Base-by-base conservation (phyloP, 2,797 vertebrate genomes). In the Enteromius radiatus region DNA sequence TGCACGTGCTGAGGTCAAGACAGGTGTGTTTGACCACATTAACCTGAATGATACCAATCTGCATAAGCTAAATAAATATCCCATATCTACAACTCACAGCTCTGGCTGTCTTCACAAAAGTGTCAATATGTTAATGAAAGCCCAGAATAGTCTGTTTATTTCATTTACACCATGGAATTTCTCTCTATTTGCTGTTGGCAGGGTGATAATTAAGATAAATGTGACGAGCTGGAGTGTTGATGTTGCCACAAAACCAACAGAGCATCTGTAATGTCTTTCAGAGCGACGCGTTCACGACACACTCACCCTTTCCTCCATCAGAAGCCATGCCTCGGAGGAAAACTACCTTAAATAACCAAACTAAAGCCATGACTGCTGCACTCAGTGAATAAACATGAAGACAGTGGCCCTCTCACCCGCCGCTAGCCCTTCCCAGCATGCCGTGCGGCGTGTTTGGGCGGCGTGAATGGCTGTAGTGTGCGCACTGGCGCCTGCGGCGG, bases 331-430 rank as follows among this genome's bases (percentile, higher is more conserved):
- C 83, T 85, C 85, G 52, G 7, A 61, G 79, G 88, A 87, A 89
- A 76, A 84, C 41, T 43, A 86, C 86, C 90, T 80, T 87, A 91
- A 88, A 87, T 88, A 82, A 84, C 83, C 88, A 87, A 87, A 91
- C 85, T 15, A 36, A 33, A 64, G 5, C 69, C 54, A 23, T 33
- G 56, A 64, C 54, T 71, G 28, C 41, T 47, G 41, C 68, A 41
- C 61, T 47, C 21, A 26, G 15, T 49, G 68, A 73, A 47, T 28
- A 49, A 81, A 81, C 79, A 81, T 73, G 12, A 19, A 73, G 23
- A 81, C 79, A 81, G 69, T 73, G 56, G 79, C 28, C 43, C 69
- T 81, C 79, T 81, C 79, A 73, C 41, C 38, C 54, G 11, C 28
- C 4, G 31, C 54, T 61, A 23, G 3, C 78, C 68, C 21, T 47